Evolutionary conservation across 2,888 invertebrate genomes (phyloP), one percentile per base, ranked within the genome.

Genomic region (Euzophera pinguis): DNA sequence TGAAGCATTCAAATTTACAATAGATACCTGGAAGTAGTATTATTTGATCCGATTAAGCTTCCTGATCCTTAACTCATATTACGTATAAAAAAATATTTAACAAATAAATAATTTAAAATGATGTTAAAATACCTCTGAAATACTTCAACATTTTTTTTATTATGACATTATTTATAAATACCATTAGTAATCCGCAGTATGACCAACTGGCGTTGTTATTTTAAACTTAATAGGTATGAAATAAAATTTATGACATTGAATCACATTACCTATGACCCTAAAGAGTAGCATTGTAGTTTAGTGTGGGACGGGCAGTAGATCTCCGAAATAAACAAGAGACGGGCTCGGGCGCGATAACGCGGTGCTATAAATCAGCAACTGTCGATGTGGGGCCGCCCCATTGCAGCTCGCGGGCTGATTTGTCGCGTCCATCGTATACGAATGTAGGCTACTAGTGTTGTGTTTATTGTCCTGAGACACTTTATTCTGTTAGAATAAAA

Each of bases 381-480:
- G 90, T 90, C 91, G 89, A 90, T 87, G 73, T 75, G 75, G 84
- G 77, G 81, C 84, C 84, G 86, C 83, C 88, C 89, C 79, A 80
- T 71, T 75, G 81, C 79, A 76, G 73, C 81, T 76, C 83, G 81
- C 74, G 80, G 71, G 74, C 84, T 89, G 88, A 88, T 90, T 89
- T 89, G 89, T 89, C 86, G 85, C 81, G 82, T 81, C 82, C 87
- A 81, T 78, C 80, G 76, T 78, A 81, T 70, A 70, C 71, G 67
- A 74, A 79, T 78, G 69, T 75, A 70, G 8, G n/a, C 70, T 63
- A 59, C 55, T 71, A 71, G 67, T 61, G 63, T 27, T 65, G 69
- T 54, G 1, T 27, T 34, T 16, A 39, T 7, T 32, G 29, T 7
- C 29, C 5, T 29, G 5, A 6, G 4, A 29, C 29, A 29, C 29